Evolutionary conservation across 2,113 vertebrate species (phyloP).

Genomic region (Redunca redunca): DNA sequence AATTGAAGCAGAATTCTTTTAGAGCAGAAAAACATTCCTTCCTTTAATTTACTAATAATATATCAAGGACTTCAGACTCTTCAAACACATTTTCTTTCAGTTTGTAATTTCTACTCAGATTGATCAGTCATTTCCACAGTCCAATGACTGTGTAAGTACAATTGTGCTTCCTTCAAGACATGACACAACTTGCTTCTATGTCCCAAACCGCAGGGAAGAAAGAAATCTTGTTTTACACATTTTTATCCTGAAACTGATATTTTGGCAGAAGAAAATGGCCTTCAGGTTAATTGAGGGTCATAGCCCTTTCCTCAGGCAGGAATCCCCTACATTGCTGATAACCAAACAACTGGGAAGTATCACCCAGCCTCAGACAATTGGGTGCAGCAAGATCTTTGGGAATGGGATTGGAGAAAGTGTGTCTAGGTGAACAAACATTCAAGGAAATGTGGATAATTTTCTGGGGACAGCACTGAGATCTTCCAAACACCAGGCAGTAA

Average conservation of each 20-base stretch:
- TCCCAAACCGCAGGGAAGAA: not conserved
- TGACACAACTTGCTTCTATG: not conserved
- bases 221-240: not conserved
- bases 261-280: not conserved
- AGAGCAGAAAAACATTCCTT: not conserved
- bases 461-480: not conserved
- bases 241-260: not conserved
- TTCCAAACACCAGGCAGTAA: not conserved
- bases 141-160: not conserved
- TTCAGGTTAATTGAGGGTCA: not conserved
- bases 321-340: not conserved
- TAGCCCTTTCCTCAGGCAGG: not conserved
- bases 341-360: not conserved
- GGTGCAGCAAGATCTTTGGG: not conserved
- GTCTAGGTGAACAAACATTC: not conserved
- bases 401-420: not conserved
- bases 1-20: not conserved
- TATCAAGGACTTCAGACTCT: not conserved
- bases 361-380: not conserved
- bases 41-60: not conserved
- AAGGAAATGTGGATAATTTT: not conserved
- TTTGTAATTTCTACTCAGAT: not conserved
- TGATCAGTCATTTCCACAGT: not conserved
- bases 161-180: not conserved
- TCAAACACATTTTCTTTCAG: not conserved